These are phyloP conservation scores for Asteroscopus sphinx DNA, from an alignment of 2,888 invertebrate species.

Conservation along the genomic window DNA sequence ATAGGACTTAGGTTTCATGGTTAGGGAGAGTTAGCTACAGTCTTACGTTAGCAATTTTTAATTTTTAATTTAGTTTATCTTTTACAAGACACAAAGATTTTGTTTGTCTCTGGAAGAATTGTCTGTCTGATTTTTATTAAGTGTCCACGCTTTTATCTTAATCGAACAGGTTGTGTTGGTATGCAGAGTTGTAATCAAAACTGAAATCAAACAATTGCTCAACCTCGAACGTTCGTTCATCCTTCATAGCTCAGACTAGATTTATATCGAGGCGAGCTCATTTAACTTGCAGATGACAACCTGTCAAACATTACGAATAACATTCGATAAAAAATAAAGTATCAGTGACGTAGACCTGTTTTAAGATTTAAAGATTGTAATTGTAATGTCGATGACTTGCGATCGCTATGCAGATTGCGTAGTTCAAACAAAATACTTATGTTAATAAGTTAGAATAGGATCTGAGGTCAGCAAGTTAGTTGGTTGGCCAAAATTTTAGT, in stretches of 20 bases:
- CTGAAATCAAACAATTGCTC: conserved; percentile 22
- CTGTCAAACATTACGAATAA: conserved; percentile 46
- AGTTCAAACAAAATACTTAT: conserved; percentile 49
- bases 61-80: too few relatives aligned
- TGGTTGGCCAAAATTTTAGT: conserved; percentile 1
- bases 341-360: conserved; percentile 38
- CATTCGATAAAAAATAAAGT: conserved; percentile 30
- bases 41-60: too few relatives aligned
- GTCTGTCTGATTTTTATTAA: not conserved
- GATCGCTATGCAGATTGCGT: conserved; percentile 39
- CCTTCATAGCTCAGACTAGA: conserved; percentile 42
- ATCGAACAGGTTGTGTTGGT: conserved; percentile 12
- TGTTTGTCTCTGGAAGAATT: too few relatives aligned
- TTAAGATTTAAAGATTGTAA: conserved; percentile 22
- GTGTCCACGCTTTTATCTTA: not conserved
- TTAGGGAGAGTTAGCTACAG: too few relatives aligned
- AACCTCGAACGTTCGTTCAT: conserved; percentile 41
- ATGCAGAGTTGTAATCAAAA: conserved; percentile 29
- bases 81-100: too few relatives aligned
- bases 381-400: conserved; percentile 14
- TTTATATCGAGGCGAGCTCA: conserved; percentile 44
- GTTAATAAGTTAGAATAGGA: conserved; percentile 45
- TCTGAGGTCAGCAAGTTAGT: conserved; percentile 42
- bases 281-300: conserved; percentile 51
- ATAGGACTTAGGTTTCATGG: too few relatives aligned